These are phyloP conservation scores for Oncopodura yosiiana DNA, from an alignment of 1,140 invertebrate species.

Conservation along the genomic window DNA sequence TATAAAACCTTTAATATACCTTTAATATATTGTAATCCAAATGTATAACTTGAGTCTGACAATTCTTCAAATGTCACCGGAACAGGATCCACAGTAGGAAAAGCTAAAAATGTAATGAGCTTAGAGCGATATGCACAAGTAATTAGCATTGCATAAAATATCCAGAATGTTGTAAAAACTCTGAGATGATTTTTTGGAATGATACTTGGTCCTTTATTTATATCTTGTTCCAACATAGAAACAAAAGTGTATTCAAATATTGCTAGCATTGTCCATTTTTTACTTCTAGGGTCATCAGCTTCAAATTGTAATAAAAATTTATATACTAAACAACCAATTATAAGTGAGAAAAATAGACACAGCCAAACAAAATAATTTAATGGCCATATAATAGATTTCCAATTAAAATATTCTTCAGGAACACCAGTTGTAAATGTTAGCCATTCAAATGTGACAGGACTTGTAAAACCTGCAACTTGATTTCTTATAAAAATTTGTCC, in stretches of 20 bases:
- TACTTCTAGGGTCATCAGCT: no score
- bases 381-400: conserved; percentile 25
- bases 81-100: conserved; percentile 5
- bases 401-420: conserved; percentile 8
- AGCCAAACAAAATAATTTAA: conserved; percentile 16
- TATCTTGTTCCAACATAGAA: conserved; percentile 9
- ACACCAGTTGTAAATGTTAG: conserved; percentile 25
- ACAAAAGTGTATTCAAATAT: no score
- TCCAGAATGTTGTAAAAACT: conserved; percentile 2
- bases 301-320: no score
- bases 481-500: conserved; percentile 9
- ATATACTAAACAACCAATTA: no score
- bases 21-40: conserved; percentile 11
- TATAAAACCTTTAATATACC: no score
- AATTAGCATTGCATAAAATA: conserved; percentile 19
- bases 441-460: conserved; percentile 22
- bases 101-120: conserved; percentile 16
- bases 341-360: no score
- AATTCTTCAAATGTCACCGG: conserved; percentile 28
- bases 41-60: conserved; percentile 6
- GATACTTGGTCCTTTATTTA: not conserved
- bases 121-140: conserved; percentile 25
- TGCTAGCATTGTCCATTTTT: no score
- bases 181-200: not conserved
- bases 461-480: conserved; percentile 12